Evolutionary conservation across 1,140 invertebrate species (phyloP).

Genomic region (Drosophila pandora): DNA sequence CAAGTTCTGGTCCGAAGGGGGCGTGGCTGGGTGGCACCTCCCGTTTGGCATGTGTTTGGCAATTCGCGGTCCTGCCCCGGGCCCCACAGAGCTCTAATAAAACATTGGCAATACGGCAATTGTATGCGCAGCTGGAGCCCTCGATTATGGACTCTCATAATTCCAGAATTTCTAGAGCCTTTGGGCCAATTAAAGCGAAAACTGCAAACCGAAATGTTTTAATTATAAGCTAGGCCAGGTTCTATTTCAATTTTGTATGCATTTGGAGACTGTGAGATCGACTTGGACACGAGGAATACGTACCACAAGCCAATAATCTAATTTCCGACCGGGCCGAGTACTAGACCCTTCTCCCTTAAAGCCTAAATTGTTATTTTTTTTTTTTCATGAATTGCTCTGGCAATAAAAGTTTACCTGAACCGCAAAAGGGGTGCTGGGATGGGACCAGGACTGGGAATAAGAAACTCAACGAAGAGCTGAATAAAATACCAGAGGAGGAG

Average conservation of each 20-base stretch:
- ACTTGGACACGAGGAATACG: constrained; percentile 23
- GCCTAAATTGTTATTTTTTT: constrained; percentile 46
- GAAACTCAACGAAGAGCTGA: constrained; percentile 35
- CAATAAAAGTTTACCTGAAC: constrained; percentile 52
- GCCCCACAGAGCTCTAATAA: constrained; percentile 31
- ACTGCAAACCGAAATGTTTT: constrained; percentile 56
- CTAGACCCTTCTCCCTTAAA: constrained; percentile 1
- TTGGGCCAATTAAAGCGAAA: background rate
- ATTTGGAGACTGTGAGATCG: constrained; percentile 1
- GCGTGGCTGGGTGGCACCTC: constrained; percentile 22
- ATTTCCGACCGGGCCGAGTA: constrained; percentile 18
- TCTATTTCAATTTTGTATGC: constrained; percentile 28
- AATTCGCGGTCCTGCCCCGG: constrained; percentile 28
- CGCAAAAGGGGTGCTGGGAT: constrained; percentile 17
- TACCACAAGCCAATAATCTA: constrained; percentile 51
- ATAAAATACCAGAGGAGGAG: constrained; percentile 34
- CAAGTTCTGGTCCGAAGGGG: constrained; percentile 23
- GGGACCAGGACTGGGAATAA: constrained; percentile 14
- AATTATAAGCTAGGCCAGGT: constrained; percentile 43
- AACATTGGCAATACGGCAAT: constrained; percentile 56
- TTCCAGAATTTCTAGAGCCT: constrained; percentile 22
- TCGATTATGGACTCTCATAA: constrained; percentile 50
- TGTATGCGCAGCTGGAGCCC: constrained; percentile 35
- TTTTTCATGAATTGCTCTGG: constrained; percentile 6
- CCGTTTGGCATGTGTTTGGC: constrained; percentile 42